Conservation (phyloP, 2,797 vertebrate species). For the Peromyscus nudipes region DNA sequence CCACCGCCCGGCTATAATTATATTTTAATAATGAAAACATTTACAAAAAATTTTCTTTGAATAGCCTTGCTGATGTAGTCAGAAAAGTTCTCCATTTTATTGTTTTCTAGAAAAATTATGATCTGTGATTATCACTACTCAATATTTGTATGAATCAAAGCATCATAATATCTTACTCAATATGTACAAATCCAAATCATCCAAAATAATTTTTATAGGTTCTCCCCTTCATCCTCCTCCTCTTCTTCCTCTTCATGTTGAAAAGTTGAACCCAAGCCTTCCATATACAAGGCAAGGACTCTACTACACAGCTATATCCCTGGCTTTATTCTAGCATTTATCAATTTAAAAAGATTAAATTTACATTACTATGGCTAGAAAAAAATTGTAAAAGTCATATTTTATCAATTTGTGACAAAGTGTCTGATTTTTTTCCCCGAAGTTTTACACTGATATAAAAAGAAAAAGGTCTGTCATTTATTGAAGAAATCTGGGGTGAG, state of each 20-base stretch:
- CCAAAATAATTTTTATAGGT: background rate
- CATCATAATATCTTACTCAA: background rate
- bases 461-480: background rate
- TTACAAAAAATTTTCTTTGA: background rate
- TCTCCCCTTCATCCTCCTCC: background rate
- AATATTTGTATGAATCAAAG: background rate
- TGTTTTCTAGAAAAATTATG: background rate
- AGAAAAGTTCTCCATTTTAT: background rate
- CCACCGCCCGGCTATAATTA: background rate
- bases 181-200: background rate
- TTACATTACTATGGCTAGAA: background rate
- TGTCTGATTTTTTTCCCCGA: background rate
- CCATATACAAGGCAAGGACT: background rate
- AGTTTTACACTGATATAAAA: background rate
- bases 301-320: background rate
- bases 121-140: background rate
- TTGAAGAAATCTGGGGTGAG: background rate
- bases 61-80: background rate
- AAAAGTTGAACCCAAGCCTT: background rate
- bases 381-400: background rate
- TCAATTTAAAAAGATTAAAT: background rate
- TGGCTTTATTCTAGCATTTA: background rate
- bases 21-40: background rate
- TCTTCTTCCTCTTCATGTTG: background rate
- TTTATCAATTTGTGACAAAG: background rate